Percentiles rank a stretch among this genome's conserved stretches.
phyloP scores from a whole-genome alignment of 2,113 vertebrate species.

The Macrotis lagotis region DNA sequence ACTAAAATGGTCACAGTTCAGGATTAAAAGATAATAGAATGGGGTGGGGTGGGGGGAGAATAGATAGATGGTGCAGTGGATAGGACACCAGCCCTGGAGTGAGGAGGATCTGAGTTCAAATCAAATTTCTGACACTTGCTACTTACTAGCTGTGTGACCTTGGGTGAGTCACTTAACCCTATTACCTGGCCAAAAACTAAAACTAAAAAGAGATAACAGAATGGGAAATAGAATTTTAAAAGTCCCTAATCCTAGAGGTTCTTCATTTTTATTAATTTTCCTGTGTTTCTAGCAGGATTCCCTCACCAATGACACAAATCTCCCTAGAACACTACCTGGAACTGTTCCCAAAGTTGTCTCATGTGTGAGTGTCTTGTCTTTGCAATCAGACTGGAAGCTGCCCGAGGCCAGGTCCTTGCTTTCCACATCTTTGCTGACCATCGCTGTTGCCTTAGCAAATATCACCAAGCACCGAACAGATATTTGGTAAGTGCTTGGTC shows the following conservation, averaged over 20 bases:
- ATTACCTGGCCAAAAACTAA: no score
- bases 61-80: no score
- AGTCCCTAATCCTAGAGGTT: background rate
- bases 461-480: background rate
- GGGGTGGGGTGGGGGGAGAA: no score
- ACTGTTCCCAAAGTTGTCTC: background rate
- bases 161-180: no score
- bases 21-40: background rate
- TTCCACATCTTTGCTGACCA: background rate
- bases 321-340: background rate
- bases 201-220: background rate
- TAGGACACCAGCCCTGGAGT: no score
- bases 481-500: background rate
- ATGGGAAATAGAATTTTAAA: background rate
- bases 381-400: background rate
- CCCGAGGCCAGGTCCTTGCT: background rate
- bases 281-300: background rate
- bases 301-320: background rate
- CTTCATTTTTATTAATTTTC: background rate
- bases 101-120: no score
- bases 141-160: no score
- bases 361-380: background rate
- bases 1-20: background rate
- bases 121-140: no score
- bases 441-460: background rate